Conservation (phyloP, 2,113 vertebrate genomes). For the Dryoscopus gambensis region DNA sequence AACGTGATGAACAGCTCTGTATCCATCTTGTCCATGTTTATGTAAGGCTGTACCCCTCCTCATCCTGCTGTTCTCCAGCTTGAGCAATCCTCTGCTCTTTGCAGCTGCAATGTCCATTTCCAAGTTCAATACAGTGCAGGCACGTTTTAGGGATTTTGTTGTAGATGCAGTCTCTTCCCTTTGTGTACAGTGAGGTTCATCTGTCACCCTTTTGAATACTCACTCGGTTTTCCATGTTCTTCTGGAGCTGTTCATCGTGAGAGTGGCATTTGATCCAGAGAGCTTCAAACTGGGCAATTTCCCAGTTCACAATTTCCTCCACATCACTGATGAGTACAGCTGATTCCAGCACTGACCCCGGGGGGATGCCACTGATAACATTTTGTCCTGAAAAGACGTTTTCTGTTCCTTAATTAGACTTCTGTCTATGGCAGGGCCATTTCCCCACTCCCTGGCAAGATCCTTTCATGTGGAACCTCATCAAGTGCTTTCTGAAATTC, state of each 20-base stretch:
- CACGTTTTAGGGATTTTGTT: background rate
- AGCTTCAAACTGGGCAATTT: background rate
- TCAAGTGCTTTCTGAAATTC: background rate
- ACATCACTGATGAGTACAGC: background rate
- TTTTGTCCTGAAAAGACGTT: background rate
- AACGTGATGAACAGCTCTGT: background rate
- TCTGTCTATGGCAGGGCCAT: background rate
- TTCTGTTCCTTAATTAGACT: background rate
- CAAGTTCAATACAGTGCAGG: fast-evolving
- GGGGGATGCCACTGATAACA: background rate
- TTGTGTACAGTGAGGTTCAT: background rate
- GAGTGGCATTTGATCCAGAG: background rate
- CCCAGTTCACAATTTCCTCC: background rate
- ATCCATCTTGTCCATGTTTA: background rate
- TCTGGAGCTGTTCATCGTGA: background rate
- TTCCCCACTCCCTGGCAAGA: background rate
- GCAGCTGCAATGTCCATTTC: background rate
- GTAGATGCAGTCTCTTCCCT: background rate
- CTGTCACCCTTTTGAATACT: background rate
- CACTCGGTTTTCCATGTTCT: background rate
- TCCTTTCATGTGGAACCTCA: background rate
- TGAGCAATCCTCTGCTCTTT: background rate
- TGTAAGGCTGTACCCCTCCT: background rate
- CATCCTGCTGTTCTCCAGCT: background rate
- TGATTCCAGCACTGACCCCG: background rate